A percentile compares a stretch with the other conserved stretches of the same genome.
Conservation (phyloP, 2,797 vertebrate species). For the Moxostoma hubbsi region DNA sequence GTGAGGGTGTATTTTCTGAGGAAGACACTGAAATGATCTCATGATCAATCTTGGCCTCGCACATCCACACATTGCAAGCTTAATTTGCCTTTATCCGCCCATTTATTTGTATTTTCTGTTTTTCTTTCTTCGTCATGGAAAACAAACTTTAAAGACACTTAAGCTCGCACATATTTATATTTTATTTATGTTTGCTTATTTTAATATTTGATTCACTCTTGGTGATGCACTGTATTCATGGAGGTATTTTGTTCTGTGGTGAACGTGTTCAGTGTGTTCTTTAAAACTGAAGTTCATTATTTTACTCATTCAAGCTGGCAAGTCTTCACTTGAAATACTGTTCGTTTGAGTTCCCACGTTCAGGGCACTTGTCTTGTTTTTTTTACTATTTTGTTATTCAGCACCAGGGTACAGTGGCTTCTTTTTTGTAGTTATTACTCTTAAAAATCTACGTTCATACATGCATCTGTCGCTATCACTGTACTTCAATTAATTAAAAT, state of each 20-base stretch:
- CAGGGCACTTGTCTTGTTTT: constrained; percentile 12
- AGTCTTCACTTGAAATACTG: constrained; percentile 2
- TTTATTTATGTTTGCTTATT: constrained; percentile 65
- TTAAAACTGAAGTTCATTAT: constrained; percentile 2
- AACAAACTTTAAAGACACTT: constrained; percentile 58
- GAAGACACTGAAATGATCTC: no score
- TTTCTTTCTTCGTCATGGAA: constrained; percentile 45
- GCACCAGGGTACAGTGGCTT: constrained; percentile 30
- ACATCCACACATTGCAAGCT: constrained; percentile 21
- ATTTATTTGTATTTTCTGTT: constrained; percentile 39
- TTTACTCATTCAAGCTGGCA: constrained; percentile 7
- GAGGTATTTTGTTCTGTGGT: constrained; percentile 31
- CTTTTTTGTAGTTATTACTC: not conserved
- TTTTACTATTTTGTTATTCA: not conserved
- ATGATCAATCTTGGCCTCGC: no score
- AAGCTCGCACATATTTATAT: constrained; percentile 69
- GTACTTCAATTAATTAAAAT: constrained; percentile 19
- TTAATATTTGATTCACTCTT: constrained; percentile 60
- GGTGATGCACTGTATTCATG: constrained; percentile 35
- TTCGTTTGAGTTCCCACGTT: constrained; percentile 18
- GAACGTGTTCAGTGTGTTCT: constrained; percentile 27
- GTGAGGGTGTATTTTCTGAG: constrained; percentile 16
- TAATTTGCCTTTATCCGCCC: constrained; percentile 1
- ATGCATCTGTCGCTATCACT: constrained; percentile 14
- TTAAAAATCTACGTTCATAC: not conserved